Base-by-base conservation (phyloP, 1,140 invertebrate species). In the Drosophila tsacasi region DNA sequence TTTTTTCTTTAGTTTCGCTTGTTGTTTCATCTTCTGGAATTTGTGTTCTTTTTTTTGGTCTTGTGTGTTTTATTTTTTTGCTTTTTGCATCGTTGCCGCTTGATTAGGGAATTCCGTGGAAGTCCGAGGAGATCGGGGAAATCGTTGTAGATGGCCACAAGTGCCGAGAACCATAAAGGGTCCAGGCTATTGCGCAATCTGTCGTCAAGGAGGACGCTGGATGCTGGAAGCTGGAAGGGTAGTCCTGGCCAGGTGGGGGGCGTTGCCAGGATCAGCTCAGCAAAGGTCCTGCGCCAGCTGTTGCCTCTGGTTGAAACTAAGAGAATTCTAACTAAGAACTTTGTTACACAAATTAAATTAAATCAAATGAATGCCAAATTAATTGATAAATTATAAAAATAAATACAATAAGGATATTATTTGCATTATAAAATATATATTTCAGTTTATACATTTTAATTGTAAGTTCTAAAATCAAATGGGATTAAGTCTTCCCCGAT, bases 51-150 rank as follows among this genome's bases (percentile, higher is more conserved):
- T 37, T 64, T 21, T 12, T n/a, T n/a, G n/a, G 30, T 30, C 7
- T 9, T 32, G 44, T 9, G n/a, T 2, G 15, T 27, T 4, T 27
- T 27, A 5, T 27, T 27, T 12, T 21, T n/a, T 15, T 19, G 30
- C 44, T 73, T 73, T 74, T 74, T 74, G 71, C 71, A 74, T 74
- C 71, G 46, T 49, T 73, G 71, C 71, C 71, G 71, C 71, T 74
- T 73, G 68, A 73, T 74, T 74, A 74, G 68, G 39, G 30, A 74
- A 44, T 74, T 74, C 68, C 30, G 30, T 74, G 71, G 71, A 74
- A 74, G 71, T 23, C 15, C 68, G 17, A 42, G 30, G 0, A 32
- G n/a, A 52, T 52, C 50, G 50, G 27, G 27, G n/a, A 52, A 52
- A 52, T 52, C 13, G 42, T 17, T 7, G 46, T 49, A 32, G 47